Percentiles rank a stretch among this genome's conserved stretches.
Conservation (phyloP, 1,140 invertebrate genomes). For the Cecropterus lyciades region DNA sequence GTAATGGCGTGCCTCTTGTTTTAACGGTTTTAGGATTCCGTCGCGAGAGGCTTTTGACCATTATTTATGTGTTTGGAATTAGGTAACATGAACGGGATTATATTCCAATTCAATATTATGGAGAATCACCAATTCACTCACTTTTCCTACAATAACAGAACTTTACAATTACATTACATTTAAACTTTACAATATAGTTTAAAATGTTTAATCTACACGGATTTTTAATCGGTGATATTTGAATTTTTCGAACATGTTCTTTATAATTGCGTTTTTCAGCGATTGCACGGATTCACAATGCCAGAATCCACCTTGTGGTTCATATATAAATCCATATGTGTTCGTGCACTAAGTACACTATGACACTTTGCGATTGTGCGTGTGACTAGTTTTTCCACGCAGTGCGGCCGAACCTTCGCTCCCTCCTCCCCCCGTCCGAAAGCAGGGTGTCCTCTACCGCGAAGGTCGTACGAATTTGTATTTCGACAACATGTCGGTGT, state of each 20-base stretch:
- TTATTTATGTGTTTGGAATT: neutral
- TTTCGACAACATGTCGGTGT: conserved; percentile 59
- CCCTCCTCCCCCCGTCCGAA: conserved; percentile 38
- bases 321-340: too few relatives aligned
- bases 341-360: too few relatives aligned
- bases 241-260: too few relatives aligned
- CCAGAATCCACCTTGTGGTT: too few relatives aligned
- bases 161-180: too few relatives aligned
- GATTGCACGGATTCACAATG: too few relatives aligned
- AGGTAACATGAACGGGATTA: neutral
- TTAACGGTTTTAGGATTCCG: conserved; percentile 39
- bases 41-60: neutral
- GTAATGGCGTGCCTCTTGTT: conserved; percentile 42
- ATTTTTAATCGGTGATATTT: too few relatives aligned
- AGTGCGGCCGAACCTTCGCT: conserved; percentile 14
- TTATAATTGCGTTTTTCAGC: too few relatives aligned
- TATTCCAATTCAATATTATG: neutral
- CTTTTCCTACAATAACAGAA: too few relatives aligned
- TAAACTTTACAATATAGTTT: too few relatives aligned
- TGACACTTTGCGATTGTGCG: neutral
- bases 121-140: too few relatives aligned
- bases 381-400: conserved; percentile 47
- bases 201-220: too few relatives aligned
- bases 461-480: conserved; percentile 62
- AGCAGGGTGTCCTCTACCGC: conserved; percentile 42